A percentile compares a stretch with the other conserved stretches of the same genome.
Evolutionary conservation across 2,888 invertebrate species (phyloP).

Genomic region (Meteorus colon): DNA sequence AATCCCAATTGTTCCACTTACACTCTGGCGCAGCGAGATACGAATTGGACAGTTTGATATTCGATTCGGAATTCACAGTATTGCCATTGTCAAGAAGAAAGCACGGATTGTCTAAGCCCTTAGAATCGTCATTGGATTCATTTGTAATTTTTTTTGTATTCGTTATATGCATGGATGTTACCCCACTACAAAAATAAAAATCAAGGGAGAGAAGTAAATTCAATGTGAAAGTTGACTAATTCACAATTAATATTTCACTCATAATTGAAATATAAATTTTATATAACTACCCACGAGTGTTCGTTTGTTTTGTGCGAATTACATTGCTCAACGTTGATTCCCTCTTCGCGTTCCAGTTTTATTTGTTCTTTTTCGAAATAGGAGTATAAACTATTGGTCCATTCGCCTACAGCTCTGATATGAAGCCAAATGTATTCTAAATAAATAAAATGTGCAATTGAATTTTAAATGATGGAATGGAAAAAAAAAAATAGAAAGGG

Average conservation of each 20-base stretch:
- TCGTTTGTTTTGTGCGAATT: slow-evolving; percentile 51
- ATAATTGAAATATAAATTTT: slow-evolving; percentile 11
- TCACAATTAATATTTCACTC: neutral
- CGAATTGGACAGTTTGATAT: slow-evolving; percentile 51
- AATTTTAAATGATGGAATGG: neutral
- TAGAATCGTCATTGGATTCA: slow-evolving; percentile 66
- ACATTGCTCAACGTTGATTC: slow-evolving; percentile 72
- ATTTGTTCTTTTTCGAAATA: slow-evolving; percentile 90
- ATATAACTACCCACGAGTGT: slow-evolving; percentile 61
- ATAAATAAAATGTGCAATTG: slow-evolving; percentile 3
- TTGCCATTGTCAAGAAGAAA: slow-evolving; percentile 61
- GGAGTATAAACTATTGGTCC: slow-evolving; percentile 91
- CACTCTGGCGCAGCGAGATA: slow-evolving; percentile 48
- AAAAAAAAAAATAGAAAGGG: neutral
- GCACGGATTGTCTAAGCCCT: slow-evolving; percentile 62
- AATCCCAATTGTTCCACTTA: slow-evolving; percentile 53
- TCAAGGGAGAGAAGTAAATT: slow-evolving; percentile 7
- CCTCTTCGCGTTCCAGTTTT: slow-evolving; percentile 81
- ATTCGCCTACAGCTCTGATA: slow-evolving; percentile 93
- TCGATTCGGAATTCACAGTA: slow-evolving; percentile 55
- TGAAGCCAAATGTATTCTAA: slow-evolving; percentile 94
- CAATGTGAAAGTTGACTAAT: neutral
- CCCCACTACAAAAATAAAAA: slow-evolving; percentile 23
- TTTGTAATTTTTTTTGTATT: slow-evolving; percentile 57
- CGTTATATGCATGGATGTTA: slow-evolving; percentile 42